phyloP scores from a whole-genome alignment of 2,888 invertebrate species.

The Blastobasis adustella region DNA sequence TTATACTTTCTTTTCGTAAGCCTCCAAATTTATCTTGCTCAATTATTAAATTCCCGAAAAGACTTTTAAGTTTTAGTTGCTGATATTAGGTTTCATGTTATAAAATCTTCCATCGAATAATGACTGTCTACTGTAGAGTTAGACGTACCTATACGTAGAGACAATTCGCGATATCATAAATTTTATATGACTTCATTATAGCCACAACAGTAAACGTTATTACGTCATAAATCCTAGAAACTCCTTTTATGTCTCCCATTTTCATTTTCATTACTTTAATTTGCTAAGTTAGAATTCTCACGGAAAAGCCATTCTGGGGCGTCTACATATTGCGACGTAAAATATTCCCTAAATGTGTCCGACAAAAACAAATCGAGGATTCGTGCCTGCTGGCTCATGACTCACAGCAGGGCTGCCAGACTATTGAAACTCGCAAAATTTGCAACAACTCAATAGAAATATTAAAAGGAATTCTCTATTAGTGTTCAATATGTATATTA shows the following conservation, averaged over 20 bases:
- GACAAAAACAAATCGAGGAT: slow-evolving; percentile 32
- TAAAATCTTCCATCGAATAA: too few species aligned
- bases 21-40: too few species aligned
- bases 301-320: slow-evolving; percentile 28
- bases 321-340: slow-evolving; percentile 23
- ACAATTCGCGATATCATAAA: slow-evolving; percentile 2
- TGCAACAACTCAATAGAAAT: slow-evolving; percentile 12
- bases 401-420: slow-evolving; percentile 3
- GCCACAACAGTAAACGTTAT: not conserved
- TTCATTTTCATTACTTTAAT: slow-evolving; percentile 9
- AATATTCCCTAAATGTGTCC: slow-evolving; percentile 32
- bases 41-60: too few species aligned
- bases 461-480: too few species aligned
- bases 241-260: slow-evolving; percentile 2
- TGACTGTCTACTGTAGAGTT: too few species aligned
- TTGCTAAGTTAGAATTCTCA: slow-evolving; percentile 23
- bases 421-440: not conserved
- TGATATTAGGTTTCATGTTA: too few species aligned
- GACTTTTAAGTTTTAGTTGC: too few species aligned
- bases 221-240: slow-evolving; percentile 1
- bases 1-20: too few species aligned
- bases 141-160: too few species aligned
- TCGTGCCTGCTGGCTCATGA: slow-evolving; percentile 22
- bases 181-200: slow-evolving; percentile 1
- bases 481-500: too few species aligned